A percentile compares a stretch with the other conserved stretches of the same genome.
Conservation (phyloP, 2,797 vertebrate genomes). For the Macropus fuliginosus region DNA sequence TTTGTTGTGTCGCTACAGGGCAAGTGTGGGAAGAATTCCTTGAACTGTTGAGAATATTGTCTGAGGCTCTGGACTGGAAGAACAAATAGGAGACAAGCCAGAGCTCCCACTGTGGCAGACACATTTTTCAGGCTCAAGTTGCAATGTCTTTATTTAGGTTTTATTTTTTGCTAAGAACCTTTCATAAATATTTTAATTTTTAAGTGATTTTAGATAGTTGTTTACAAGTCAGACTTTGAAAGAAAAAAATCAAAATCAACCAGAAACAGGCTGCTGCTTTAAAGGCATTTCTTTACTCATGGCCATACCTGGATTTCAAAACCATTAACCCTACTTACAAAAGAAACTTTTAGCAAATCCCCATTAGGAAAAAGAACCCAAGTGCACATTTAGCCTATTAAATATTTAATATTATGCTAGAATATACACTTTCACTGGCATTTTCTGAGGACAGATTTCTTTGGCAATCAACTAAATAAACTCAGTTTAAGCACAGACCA, state of each 20-base stretch:
- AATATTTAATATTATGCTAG: constrained; percentile 71
- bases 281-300: constrained; percentile 42
- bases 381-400: constrained; percentile 41
- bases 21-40: neutral
- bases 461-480: constrained; percentile 72
- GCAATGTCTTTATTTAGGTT: constrained; percentile 36
- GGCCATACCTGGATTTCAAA: constrained; percentile 30
- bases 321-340: constrained; percentile 56
- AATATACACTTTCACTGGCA: constrained; percentile 74
- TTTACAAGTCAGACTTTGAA: constrained; percentile 46
- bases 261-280: constrained; percentile 64
- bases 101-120: neutral
- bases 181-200: constrained; percentile 63
- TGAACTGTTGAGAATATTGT: neutral
- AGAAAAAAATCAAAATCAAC: constrained; percentile 59
- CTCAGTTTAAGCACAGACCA: constrained; percentile 63
- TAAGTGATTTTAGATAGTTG: constrained; percentile 49
- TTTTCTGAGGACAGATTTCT: constrained; percentile 75
- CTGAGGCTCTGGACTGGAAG: constrained; percentile 17
- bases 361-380: constrained; percentile 48
- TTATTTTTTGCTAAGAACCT: constrained; percentile 48
- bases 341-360: constrained; percentile 59
- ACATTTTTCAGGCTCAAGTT: constrained; percentile 29
- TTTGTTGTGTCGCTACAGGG: neutral
- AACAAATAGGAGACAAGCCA: neutral